Evolutionary conservation across 2,113 vertebrate species (phyloP).

Genomic region (Chaetura pelagica): DNA sequence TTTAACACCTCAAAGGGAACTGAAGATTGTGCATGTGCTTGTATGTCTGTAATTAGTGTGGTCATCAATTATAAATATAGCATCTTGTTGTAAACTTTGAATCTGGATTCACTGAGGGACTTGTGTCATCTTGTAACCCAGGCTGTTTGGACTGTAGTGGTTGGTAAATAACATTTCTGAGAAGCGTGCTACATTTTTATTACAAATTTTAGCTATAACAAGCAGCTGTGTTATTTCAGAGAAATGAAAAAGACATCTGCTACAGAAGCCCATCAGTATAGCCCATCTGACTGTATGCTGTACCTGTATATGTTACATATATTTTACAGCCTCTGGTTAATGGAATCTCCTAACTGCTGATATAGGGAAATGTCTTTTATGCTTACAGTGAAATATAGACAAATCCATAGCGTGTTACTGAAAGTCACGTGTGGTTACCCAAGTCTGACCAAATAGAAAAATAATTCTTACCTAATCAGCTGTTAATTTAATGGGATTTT

Average conservation of each 20-base stretch:
- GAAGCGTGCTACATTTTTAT: background rate
- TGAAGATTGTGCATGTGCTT: background rate
- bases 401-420: constrained; percentile 54
- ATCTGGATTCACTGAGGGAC: background rate
- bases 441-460: constrained; percentile 47
- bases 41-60: constrained; percentile 15
- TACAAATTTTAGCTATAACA: background rate
- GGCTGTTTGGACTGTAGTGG: background rate
- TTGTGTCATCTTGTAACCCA: background rate
- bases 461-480: constrained; percentile 13
- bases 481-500: constrained; percentile 11
- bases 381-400: constrained; percentile 44
- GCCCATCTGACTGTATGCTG: background rate
- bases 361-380: constrained; percentile 28
- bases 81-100: background rate
- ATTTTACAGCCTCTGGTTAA: constrained; percentile 44
- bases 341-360: constrained; percentile 46
- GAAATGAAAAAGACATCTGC: constrained; percentile 22
- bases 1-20: constrained; percentile 3
- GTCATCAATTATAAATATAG: constrained; percentile 25
- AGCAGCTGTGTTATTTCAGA: background rate
- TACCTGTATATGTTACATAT: background rate
- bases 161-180: background rate
- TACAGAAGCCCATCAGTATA: background rate
- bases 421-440: constrained; percentile 41